phyloP scores from a whole-genome alignment of 2,113 vertebrate species.

The Hepsetus odoe region DNA sequence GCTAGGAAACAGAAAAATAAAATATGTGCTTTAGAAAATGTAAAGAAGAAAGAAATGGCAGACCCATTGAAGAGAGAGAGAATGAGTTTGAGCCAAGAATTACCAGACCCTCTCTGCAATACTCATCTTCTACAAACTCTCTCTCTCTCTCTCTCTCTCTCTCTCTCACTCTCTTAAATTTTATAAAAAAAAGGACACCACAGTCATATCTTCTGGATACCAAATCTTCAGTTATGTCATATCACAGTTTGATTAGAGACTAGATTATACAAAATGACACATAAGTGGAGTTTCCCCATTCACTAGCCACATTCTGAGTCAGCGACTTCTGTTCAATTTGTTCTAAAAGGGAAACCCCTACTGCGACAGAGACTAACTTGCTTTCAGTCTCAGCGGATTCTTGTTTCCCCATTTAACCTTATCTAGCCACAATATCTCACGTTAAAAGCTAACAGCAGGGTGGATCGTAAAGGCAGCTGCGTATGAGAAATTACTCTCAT shows the following conservation, averaged over 20 bases:
- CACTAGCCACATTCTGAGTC: not conserved
- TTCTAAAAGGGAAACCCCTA: not conserved
- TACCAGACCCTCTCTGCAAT: conserved; percentile 22
- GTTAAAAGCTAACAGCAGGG: not conserved
- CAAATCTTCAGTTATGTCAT: not conserved
- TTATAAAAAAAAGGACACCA: too few species aligned
- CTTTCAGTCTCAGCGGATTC: not conserved
- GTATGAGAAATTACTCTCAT: too few species aligned
- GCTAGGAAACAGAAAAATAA: conserved; percentile 18
- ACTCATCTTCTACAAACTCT: conserved; percentile 7
- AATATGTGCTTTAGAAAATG: conserved; percentile 10
- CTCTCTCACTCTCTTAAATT: not conserved
- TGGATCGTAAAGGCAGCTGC: too few species aligned
- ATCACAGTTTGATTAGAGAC: not conserved
- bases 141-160: not conserved
- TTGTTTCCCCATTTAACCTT: not conserved
- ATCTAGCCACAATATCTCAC: not conserved
- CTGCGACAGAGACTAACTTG: not conserved
- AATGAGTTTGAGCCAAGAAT: not conserved
- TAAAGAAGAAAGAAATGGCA: not conserved
- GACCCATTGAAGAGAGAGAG: not conserved
- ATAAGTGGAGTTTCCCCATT: not conserved
- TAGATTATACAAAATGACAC: not conserved
- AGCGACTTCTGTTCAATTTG: not conserved
- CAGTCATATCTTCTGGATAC: not conserved